A percentile compares a stretch with the other conserved stretches of the same genome.
Evolutionary conservation across 2,888 invertebrate genomes (phyloP).

Genomic region (Hesperia comma): DNA sequence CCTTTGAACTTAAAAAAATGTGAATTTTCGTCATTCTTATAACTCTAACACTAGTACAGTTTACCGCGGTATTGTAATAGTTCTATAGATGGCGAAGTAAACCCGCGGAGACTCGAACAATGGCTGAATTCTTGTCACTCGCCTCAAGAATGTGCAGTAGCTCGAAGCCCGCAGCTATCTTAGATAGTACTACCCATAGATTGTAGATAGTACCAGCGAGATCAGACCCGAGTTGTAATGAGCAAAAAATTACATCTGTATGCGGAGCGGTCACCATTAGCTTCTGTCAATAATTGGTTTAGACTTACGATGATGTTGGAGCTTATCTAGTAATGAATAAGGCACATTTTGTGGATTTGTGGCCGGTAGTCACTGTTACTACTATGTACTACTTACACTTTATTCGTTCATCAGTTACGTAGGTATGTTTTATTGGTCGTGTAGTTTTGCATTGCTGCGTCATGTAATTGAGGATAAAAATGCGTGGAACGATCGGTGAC

Average conservation of each 20-base stretch:
- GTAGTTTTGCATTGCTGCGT: constrained; percentile 4
- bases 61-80: no score
- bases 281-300: constrained; percentile 7
- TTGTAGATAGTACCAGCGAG: not conserved
- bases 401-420: not conserved
- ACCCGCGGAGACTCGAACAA: constrained; percentile 3
- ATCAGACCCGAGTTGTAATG: constrained; percentile 26
- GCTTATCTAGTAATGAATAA: constrained; percentile 3
- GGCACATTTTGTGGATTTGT: not conserved
- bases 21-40: no score
- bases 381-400: not conserved
- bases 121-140: constrained; percentile 25
- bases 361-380: not conserved
- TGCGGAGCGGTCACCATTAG: constrained; percentile 23
- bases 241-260: constrained; percentile 40
- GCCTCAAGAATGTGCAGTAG: constrained; percentile 18
- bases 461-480: constrained; percentile 14
- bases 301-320: not conserved
- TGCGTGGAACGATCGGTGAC: not conserved
- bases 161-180: not conserved
- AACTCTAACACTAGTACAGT: no score
- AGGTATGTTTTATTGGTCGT: not conserved
- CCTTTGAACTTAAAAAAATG: no score
- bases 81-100: not conserved
- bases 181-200: no score